Evolutionary conservation across 2,888 invertebrate genomes (phyloP), one percentile per base, ranked within the genome.

Genomic region (Torymus tubicola): DNA sequence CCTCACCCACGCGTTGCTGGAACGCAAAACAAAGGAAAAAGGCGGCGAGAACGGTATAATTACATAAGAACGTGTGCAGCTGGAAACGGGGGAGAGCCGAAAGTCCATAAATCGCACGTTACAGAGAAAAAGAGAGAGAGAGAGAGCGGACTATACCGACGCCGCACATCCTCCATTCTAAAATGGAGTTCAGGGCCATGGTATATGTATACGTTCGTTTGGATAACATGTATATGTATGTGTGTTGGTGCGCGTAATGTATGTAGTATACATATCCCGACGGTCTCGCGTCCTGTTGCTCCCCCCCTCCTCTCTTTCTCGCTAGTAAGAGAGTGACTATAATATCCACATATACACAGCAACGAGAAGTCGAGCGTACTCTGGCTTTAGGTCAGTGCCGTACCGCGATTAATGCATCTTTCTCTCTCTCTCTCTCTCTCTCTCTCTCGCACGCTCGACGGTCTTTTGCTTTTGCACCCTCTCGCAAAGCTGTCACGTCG

Each of bases 171-270:
- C 72, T 81, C 78, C 75, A 64, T 76, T 81, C 76, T 79, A 69
- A 75, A 71, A 63, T 65, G 71, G 79, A 79, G 76, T 79, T 79
- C 79, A 79, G 67, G 81, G 76, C 71, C 79, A 42, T 11, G 24
- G 52, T 31, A 42, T 42, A 42, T 42, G 42, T 42, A 21, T 42
- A 21, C 21, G 21, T 21, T 42, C 42, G 10, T 42, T 42, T 42
- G 42, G 5, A 42, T 8, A 42, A 8, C 5, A 42, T 8, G 8
- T 42, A 1, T 42, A 8, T 1, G 42, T 4, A n/a, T n/a, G 42
- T 42, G 21, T 21, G 21, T 21, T 21, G 21, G 21, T 21, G 21
- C 21, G 10, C 42, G 42, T 42, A 42, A 42, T 42, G 8, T 5
- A 4, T 31, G 31, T 31, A 21, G 31, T 31, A 31, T 31, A 8